Percentiles rank a stretch among this genome's conserved stretches.
These are phyloP conservation scores for Camelus dromedarius DNA, from an alignment of 2,113 vertebrate genomes.

Conservation along the genomic window DNA sequence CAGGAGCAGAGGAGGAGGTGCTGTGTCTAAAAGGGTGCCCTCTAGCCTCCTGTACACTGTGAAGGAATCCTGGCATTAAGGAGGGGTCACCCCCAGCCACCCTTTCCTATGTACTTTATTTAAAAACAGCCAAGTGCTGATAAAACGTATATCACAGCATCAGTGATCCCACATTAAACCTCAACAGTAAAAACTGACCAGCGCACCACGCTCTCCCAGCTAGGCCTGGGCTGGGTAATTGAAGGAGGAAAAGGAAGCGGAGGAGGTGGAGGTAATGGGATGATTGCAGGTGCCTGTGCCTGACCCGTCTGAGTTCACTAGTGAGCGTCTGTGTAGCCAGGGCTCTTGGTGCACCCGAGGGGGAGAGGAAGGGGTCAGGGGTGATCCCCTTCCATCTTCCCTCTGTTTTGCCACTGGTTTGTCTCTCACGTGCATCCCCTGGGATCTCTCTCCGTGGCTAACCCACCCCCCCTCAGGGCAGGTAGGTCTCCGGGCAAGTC, in stretches of 20 bases:
- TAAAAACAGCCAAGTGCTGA: not conserved
- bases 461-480: not conserved
- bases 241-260: rapidly evolving
- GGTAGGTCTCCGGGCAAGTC: not conserved
- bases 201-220: not conserved
- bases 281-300: too few species aligned
- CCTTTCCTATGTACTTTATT: not conserved
- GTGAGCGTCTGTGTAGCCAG: not conserved
- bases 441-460: not conserved
- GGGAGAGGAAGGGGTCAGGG: too few species aligned
- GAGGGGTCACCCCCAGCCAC: not conserved
- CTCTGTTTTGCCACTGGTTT: not conserved
- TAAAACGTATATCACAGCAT: not conserved
- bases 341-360: not conserved
- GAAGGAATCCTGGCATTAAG: not conserved
- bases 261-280: rapidly evolving
- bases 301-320: not conserved
- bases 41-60: not conserved
- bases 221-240: not conserved
- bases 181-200: not conserved
- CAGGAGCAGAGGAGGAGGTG: not conserved
- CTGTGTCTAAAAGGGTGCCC: not conserved
- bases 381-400: not conserved
- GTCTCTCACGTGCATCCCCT: not conserved
- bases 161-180: not conserved